A percentile compares a stretch with the other conserved stretches of the same genome.
phyloP scores from a whole-genome alignment of 2,797 vertebrate species.

The Sardinella longiceps region DNA sequence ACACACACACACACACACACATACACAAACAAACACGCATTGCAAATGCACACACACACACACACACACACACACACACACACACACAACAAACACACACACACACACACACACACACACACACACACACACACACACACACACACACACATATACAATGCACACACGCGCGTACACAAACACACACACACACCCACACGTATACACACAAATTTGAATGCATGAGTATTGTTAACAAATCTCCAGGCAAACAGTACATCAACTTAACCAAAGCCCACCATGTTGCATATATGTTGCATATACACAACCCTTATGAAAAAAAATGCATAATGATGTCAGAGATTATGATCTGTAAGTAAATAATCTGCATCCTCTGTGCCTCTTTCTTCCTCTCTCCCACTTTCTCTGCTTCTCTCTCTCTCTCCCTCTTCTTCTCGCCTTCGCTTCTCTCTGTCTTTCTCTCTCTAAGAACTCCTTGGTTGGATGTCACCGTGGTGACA shows the following conservation, averaged over 20 bases:
- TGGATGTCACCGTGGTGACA: conserved; percentile 70
- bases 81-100: not conserved
- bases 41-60: not conserved
- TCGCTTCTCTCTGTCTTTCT: conserved; percentile 27
- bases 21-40: not conserved
- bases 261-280: not conserved
- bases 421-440: conserved; percentile 16
- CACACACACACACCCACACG: not conserved
- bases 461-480: conserved; percentile 61
- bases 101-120: not conserved
- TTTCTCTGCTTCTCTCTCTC: conserved; percentile 1
- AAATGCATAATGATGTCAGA: not conserved
- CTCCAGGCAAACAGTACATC: not conserved
- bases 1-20: not conserved
- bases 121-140: not conserved
- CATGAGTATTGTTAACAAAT: not conserved
- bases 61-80: not conserved
- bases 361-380: not conserved
- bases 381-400: not conserved
- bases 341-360: not conserved
- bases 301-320: not conserved
- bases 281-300: not conserved
- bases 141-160: not conserved
- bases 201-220: not conserved
- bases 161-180: not conserved